Base-by-base conservation (phyloP, 2,888 invertebrate genomes). In the Melieria omissa region DNA sequence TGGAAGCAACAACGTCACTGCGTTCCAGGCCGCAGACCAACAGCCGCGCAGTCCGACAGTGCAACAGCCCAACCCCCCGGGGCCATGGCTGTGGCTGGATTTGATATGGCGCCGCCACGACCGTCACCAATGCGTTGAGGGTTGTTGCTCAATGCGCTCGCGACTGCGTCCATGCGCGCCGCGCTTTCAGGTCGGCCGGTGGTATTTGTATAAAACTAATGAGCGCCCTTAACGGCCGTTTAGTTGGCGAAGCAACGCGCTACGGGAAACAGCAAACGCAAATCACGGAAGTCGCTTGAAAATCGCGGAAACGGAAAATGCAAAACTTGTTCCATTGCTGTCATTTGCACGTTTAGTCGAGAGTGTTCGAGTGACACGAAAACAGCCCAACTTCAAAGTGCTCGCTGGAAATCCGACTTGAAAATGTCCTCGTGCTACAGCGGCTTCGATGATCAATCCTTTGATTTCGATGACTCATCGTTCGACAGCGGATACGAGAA, bases 401-500 rank as follows among this genome's bases (percentile, higher is more conserved):
- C n/a, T 10, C 10, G 52, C 41, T 60, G 10, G 41, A 1, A 52
- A 62, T 57, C 16, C 44, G 62, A 10, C 44, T 55, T 16, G 14
- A 76, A 74, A 73, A 87, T 86, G 87, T 85, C 87, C 46, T 86
- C 86, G 74, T 86, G 86, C 74, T 84, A 77, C 70, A 77, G 79
- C 70, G 79, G 78, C 52, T 86, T 83, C 67, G 87, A 86, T 44
- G 87, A 87, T 79, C 80, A 82, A 49, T 85, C 85, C 5, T 83
- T 81, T 71, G 87, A 86, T 68, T 85, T 85, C 49, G 86, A 89
- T 78, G 89, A 89, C 66, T 89, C 89, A 83, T 94, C 93, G 75
- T 92, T 91, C 71, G 94, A 94, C 82, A 94, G 94, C 0, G 94
- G 94, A 63, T 91, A 93, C 82, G 94, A 94, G 79, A 90, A 92